phyloP scores from a whole-genome alignment of 2,113 vertebrate genomes.

The Oxyura jamaicensis region DNA sequence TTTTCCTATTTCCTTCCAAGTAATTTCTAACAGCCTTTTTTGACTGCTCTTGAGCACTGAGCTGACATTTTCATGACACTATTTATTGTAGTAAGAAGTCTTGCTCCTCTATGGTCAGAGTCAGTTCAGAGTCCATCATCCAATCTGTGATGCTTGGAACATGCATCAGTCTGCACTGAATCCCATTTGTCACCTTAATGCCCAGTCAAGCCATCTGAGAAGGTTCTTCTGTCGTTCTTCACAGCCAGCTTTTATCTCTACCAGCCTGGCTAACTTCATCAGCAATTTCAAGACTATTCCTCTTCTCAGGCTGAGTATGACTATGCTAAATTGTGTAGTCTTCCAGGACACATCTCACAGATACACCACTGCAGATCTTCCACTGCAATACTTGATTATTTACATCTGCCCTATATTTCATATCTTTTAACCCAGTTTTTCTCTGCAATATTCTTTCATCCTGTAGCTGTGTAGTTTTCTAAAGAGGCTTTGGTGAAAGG shows the following conservation, averaged over 20 bases:
- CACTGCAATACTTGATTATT: neutral
- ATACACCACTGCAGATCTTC: neutral
- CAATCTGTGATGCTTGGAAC: slow-evolving; percentile 1
- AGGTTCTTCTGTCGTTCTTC: slow-evolving; percentile 25
- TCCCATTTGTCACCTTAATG: slow-evolving; percentile 43
- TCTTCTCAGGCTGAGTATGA: slow-evolving; percentile 23
- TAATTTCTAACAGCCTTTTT: slow-evolving; percentile 64
- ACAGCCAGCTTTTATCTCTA: slow-evolving; percentile 8
- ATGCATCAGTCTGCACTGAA: neutral
- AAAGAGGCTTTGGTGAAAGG: neutral
- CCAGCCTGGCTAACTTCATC: neutral
- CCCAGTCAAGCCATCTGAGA: neutral
- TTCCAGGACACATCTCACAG: neutral
- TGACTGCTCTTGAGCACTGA: slow-evolving; percentile 47
- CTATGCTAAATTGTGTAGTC: neutral
- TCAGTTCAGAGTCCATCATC: slow-evolving; percentile 58
- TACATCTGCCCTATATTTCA: neutral
- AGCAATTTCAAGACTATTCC: slow-evolving; percentile 3
- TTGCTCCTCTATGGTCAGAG: slow-evolving; percentile 39
- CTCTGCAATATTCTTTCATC: neutral
- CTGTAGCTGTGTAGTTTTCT: neutral
- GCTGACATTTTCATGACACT: slow-evolving; percentile 60
- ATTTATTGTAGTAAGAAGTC: slow-evolving; percentile 50
- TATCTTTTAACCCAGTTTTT: neutral
- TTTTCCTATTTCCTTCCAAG: slow-evolving; percentile 41